These are phyloP conservation scores for Phyllostomus discolor DNA, from an alignment of 2,113 vertebrate genomes.

Conservation along the genomic window DNA sequence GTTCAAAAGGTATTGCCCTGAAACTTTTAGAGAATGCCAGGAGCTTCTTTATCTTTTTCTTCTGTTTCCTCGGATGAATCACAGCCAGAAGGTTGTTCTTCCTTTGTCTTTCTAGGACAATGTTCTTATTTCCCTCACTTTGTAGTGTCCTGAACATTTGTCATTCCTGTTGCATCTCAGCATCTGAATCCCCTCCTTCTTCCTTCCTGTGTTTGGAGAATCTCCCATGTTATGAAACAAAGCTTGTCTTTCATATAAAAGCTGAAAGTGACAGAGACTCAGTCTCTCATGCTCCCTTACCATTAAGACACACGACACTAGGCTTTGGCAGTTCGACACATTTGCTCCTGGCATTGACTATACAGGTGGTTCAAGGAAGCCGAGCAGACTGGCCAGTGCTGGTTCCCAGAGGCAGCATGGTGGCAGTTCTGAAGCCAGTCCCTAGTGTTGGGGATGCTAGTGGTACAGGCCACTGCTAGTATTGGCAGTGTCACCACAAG, in stretches of 20 bases:
- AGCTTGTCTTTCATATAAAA: not conserved
- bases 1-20: not conserved
- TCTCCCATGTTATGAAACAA: not conserved
- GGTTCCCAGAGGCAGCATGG: not conserved
- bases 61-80: not conserved
- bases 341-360: not conserved
- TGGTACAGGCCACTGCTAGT: not conserved
- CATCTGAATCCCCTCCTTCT: not conserved
- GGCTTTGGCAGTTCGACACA: too few relatives aligned
- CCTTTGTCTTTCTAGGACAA: not conserved
- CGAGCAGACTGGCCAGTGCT: not conserved
- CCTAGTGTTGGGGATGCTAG: too few relatives aligned
- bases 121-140: not conserved
- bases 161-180: not conserved
- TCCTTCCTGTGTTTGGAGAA: not conserved
- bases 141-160: not conserved
- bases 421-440: fast-evolving
- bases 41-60: slow-evolving; percentile 8
- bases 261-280: not conserved
- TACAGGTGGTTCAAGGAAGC: not conserved
- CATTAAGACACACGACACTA: not conserved
- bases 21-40: not conserved
- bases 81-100: not conserved
- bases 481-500: not conserved
- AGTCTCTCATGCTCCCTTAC: not conserved